Evolutionary conservation across 2,113 vertebrate genomes (phyloP).

Genomic region (Mirounga angustirostris): DNA sequence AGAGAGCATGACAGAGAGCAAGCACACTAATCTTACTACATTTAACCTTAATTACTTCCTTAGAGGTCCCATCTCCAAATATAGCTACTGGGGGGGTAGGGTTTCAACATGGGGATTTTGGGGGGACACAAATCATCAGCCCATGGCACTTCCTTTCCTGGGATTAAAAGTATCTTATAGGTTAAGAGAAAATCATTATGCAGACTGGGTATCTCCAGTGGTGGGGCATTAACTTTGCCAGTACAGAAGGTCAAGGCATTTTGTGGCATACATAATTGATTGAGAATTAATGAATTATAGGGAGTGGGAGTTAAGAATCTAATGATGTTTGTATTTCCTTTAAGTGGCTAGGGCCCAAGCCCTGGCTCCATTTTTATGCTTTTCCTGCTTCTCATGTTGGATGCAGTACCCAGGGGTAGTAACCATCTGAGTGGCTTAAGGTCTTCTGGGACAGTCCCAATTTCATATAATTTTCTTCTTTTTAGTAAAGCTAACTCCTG

Average conservation of each 20-base stretch:
- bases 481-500: constrained; percentile 41
- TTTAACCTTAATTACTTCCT: neutral
- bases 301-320: neutral
- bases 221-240: neutral
- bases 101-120: neutral
- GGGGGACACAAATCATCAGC: neutral
- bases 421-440: neutral
- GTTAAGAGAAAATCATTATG: neutral
- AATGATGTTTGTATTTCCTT: neutral
- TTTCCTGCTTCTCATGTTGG: neutral
- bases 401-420: neutral
- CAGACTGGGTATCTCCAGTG: neutral
- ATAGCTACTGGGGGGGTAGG: neutral
- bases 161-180: neutral
- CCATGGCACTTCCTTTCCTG: neutral
- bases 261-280: neutral
- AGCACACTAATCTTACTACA: neutral
- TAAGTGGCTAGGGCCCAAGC: neutral
- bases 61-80: neutral
- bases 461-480: neutral
- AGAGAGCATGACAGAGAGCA: neutral
- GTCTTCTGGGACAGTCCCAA: neutral
- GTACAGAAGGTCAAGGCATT: neutral
- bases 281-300: neutral
- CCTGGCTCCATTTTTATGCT: neutral